Evolutionary conservation across 2,113 vertebrate genomes (phyloP), one percentile per base, ranked within the genome.

Genomic region (Neoarius graeffei): DNA sequence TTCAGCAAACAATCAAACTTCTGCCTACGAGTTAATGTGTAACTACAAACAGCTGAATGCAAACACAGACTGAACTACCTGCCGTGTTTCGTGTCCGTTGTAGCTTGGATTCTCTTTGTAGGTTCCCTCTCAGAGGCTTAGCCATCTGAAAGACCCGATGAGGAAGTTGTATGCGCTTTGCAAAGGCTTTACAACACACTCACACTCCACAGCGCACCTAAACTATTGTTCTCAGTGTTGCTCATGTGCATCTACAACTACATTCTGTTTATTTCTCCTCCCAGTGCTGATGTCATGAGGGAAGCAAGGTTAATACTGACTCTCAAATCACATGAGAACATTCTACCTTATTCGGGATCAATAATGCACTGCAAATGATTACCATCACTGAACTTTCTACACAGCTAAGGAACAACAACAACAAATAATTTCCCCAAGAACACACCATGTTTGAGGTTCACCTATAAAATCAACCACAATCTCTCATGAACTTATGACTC

Each of bases 221-320:
- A 5, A 4, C 14, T 83, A 9, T 14, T 11, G 11, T 42, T 14
- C 20, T 2, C 4, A 64, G 13, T 64, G 35, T 35, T 50, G 6
- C 35, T 66, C 15, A 6, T n/a, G 23, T 9, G 52, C n/a, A n/a
- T 79, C 13, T 17, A 50, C 8, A 8, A 15, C 1, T 5, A 1
- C 0, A 23, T 48, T 77, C 23, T 13, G 20, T n/a, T 52, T 14
- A 14, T 27, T 25, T 62, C 81, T n/a, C 81, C 81, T 83, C 81
- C 81, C 60, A 83, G 7, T 67, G 81, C 20, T 83, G 60, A 52
- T 83, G 81, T 67, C 60, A 83, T 3, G 1, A 81, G 57, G 4
- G 79, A 11, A 81, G n/a, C 25, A 60, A 81, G 27, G 8, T 23
- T 73, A 25, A 5, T 50, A 5, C 48, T 52, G 10, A 25, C 74